Conservation (phyloP, 2,113 vertebrate species). For the Pelecanoides urinatrix region DNA sequence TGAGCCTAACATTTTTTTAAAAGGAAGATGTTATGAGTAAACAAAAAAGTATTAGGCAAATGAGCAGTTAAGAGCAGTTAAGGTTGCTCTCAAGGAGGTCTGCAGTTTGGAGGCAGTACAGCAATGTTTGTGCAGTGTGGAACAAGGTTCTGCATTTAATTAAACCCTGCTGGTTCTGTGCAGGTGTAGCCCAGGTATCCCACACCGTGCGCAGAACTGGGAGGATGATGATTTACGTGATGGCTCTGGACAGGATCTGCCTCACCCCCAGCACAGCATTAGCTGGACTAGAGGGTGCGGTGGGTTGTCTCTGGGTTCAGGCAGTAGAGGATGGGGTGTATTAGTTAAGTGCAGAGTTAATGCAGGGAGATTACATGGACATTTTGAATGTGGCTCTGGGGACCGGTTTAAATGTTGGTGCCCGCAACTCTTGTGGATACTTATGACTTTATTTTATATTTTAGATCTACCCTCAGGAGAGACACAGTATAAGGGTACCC, state of each 20-base stretch:
- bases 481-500: constrained; percentile 83
- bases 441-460: not conserved
- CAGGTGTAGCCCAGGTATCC: not conserved
- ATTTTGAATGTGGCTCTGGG: not conserved
- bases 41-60: not conserved
- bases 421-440: not conserved
- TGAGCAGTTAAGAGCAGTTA: not conserved
- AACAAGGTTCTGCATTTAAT: not conserved
- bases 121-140: not conserved
- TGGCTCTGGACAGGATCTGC: not conserved
- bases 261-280: not conserved
- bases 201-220: not conserved
- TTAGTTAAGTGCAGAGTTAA: not conserved
- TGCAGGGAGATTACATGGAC: not conserved
- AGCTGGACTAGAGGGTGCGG: not conserved
- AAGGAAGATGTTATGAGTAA: not conserved
- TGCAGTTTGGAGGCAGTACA: not conserved
- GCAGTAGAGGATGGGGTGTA: not conserved
- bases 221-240: rapidly evolving
- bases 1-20: not conserved
- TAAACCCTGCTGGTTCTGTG: not conserved
- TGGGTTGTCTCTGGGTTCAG: not conserved
- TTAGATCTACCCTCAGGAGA: constrained; percentile 85
- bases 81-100: not conserved
- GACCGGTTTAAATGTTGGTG: not conserved